These are phyloP conservation scores for Hypselothyrea guttata DNA, from an alignment of 2,888 invertebrate species.

Conservation along the genomic window DNA sequence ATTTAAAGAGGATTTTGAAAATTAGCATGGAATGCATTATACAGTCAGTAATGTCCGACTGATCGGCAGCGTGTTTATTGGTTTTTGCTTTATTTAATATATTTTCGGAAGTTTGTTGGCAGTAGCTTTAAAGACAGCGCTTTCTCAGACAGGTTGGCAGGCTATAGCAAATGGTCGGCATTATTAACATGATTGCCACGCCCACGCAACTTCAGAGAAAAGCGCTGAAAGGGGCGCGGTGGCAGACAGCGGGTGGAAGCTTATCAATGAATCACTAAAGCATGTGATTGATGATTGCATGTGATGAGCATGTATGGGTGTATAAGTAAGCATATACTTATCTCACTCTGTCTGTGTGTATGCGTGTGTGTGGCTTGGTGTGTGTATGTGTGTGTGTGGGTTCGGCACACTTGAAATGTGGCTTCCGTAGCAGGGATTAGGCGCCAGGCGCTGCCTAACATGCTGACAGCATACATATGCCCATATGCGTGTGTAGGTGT, in stretches of 20 bases:
- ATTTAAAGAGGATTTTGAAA: too few relatives aligned
- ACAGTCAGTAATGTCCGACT: too few relatives aligned
- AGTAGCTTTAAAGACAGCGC: constrained; percentile 22
- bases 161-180: constrained; percentile 50
- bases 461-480: constrained; percentile 57
- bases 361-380: constrained; percentile 39
- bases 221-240: not conserved
- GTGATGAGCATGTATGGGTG: constrained; percentile 44
- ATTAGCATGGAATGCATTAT: too few relatives aligned
- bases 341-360: constrained; percentile 24
- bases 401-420: constrained; percentile 48
- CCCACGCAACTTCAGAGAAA: constrained; percentile 14
- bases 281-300: constrained; percentile 76
- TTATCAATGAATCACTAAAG: constrained; percentile 77
- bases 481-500: constrained; percentile 28
- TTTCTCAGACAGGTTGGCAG: too few relatives aligned
- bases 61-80: too few relatives aligned
- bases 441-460: constrained; percentile 42
- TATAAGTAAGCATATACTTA: constrained; percentile 14
- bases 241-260: constrained; percentile 27
- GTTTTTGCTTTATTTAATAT: too few relatives aligned
- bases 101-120: constrained; percentile 7
- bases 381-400: constrained; percentile 32
- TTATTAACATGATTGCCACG: constrained; percentile 71
- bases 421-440: constrained; percentile 70